phyloP scores from a whole-genome alignment of 2,113 vertebrate species.

The Morphnarchus princeps region DNA sequence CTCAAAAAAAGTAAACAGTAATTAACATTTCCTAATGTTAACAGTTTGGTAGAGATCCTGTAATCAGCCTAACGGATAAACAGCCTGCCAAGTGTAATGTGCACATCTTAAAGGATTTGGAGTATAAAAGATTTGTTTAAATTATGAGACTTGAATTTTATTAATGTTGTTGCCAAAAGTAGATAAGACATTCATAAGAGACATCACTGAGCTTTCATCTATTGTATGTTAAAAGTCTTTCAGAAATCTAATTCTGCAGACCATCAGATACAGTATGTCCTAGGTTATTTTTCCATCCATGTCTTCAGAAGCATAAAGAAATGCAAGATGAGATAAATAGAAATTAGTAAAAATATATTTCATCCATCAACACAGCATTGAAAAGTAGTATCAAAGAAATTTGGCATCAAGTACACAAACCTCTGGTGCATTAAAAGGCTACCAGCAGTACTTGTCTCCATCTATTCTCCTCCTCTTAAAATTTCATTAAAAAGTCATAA shows the following conservation, averaged over 20 bases:
- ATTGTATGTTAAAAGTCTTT: neutral
- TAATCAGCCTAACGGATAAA: constrained; percentile 20
- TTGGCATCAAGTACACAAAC: neutral
- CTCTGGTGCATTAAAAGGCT: neutral
- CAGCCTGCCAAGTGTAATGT: neutral
- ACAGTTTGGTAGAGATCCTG: neutral
- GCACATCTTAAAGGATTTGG: neutral
- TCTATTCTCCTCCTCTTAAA: neutral
- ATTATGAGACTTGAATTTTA: neutral
- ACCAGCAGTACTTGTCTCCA: neutral
- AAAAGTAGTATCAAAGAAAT: neutral
- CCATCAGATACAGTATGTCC: neutral
- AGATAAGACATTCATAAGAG: neutral
- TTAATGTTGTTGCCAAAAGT: neutral
- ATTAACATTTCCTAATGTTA: constrained; percentile 9
- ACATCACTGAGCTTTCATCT: neutral
- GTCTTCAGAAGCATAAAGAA: constrained; percentile 29
- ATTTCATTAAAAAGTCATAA: neutral
- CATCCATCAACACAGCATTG: neutral
- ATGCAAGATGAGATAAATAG: neutral
- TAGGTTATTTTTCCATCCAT: neutral
- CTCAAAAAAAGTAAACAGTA: neutral
- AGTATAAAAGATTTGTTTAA: neutral
- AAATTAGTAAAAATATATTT: constrained; percentile 18
- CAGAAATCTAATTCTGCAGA: constrained; percentile 2